phyloP scores from a whole-genome alignment of 2,888 invertebrate species.

The Meganola albula region DNA sequence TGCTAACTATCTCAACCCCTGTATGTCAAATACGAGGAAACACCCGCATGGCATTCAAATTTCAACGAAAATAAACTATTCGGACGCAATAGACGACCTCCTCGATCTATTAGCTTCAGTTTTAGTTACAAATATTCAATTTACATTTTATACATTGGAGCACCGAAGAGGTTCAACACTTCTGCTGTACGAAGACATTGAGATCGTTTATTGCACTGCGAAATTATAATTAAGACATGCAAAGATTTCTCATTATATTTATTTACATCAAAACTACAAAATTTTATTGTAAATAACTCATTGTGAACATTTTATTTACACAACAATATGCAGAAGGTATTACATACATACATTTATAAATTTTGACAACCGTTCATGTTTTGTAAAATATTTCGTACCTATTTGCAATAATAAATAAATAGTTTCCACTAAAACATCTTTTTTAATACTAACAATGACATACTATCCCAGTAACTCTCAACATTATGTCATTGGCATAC shows the following conservation, averaged over 20 bases:
- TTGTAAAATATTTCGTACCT: slow-evolving; percentile 12
- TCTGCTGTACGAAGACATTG: slow-evolving; percentile 34
- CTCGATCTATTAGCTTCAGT: slow-evolving; percentile 17
- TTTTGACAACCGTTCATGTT: slow-evolving; percentile 15
- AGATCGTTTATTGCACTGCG: slow-evolving; percentile 54
- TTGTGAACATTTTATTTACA: slow-evolving; percentile 46
- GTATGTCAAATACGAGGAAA: slow-evolving; percentile 23
- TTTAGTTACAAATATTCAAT: slow-evolving; percentile 15
- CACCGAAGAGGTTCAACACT: slow-evolving; percentile 35
- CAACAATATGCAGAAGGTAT: slow-evolving; percentile 11
- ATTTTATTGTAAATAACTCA: slow-evolving; percentile 35
- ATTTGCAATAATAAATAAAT: slow-evolving; percentile 22
- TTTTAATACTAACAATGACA: not conserved
- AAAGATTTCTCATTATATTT: slow-evolving; percentile 27
- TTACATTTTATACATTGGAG: slow-evolving; percentile 31
- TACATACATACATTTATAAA: slow-evolving; percentile 3
- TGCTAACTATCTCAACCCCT: slow-evolving; percentile 39
- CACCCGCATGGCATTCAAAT: slow-evolving; percentile 22
- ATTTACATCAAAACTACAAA: slow-evolving; percentile 46
- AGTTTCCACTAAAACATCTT: slow-evolving; percentile 4
- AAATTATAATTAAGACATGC: slow-evolving; percentile 29
- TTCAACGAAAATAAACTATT: slow-evolving; percentile 28
- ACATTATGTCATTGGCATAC: not conserved
- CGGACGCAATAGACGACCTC: slow-evolving; percentile 49
- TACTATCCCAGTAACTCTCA: not conserved